Evolutionary conservation across 2,888 invertebrate genomes (phyloP), one percentile per base, ranked within the genome.

Genomic region (Lysandra bellargus): DNA sequence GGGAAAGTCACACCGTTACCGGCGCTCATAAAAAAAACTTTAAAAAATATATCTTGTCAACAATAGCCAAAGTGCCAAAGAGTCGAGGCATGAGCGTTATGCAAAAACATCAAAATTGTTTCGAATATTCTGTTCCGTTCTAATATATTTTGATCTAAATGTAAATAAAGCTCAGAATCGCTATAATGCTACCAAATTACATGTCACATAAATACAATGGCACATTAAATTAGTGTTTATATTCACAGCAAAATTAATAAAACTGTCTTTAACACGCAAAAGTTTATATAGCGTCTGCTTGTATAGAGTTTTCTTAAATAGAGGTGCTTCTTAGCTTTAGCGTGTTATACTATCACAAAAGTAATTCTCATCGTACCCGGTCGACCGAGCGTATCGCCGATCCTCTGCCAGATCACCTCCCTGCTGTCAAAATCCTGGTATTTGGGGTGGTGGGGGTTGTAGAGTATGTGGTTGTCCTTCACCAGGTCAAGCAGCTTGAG

Each of bases 351-450:
- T 53, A 14, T 57, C 12, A 30, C 64, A 64, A 64, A 64, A 30
- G 30, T n/a, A 23, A 64, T 64, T 64, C 12, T 23, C 57, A 93
- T 93, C 57, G 57, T 57, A 57, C 57, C 90, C 57, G 93, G 91
- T 78, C 90, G 87, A 79, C 86, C 87, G 40, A 94, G 80, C 0
- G 84, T 81, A 76, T 93, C 93, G 7, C 92, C 93, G 44, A 94
- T 94, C 82, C 90, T 91, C 83, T 92, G 91, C 94, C 94, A 94
- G 53, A 90, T 84, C 0, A 91, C 90, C 83, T 93, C 93, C 57
- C 92, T 86, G 0, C 88, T 84, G 79, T 93, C 90, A 9, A 86
- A 88, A 78, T 92, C 90, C 79, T 89, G 80, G 80, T 92, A 92
- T 80, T 92, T 91, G 0, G 88, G 84, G 53, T 92, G 88, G n/a